Evolutionary conservation across 1,140 invertebrate species (phyloP), one percentile per base, ranked within the genome.

Genomic region (Schlechtendalia chinensis): DNA sequence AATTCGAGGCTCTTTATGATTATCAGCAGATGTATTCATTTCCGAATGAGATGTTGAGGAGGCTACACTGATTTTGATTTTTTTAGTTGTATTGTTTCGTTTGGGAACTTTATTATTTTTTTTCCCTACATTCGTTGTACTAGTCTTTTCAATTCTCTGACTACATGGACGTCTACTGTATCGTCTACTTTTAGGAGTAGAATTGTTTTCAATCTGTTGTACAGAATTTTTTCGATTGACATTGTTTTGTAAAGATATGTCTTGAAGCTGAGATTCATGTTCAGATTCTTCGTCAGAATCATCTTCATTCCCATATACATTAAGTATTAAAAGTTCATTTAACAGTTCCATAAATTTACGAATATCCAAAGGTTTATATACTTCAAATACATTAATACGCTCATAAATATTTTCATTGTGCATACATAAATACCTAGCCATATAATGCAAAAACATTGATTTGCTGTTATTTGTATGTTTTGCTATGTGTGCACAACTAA

Each of bases 391-490:
- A 16, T 63, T 79, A 61, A 39, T 50, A n/a, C 75, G 75, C 16
- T 79, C 75, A 63, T 79, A 79, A 19, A 79, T 61, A 19, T 39
- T 61, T 63, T 79, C 54, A 61, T 79, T 79, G 12, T 79, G 56
- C 39, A 79, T 61, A 61, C 58, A 47, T 47, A 79, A 59, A 22
- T 79, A 79, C 27, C 75, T 79, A 19, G 75, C 75, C 75, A 79
- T 79, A 63, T 79, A 79, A 79, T 79, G 75, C 32, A 79, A 47
- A 79, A 79, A 79, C 75, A 79, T 79, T 11, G 75, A 59, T 79
- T 79, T 59, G 22, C 54, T 47, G n/a, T 79, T 79, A 27, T 79
- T 79, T 17, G 75, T 32, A 79, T 63, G 10, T 79, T 79, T 79
- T 61, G 75, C 39, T 29, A 79, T 27, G 16, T 79, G 58, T 27